phyloP scores from a whole-genome alignment of 2,888 invertebrate species.

The Drosophila paranaensis region DNA sequence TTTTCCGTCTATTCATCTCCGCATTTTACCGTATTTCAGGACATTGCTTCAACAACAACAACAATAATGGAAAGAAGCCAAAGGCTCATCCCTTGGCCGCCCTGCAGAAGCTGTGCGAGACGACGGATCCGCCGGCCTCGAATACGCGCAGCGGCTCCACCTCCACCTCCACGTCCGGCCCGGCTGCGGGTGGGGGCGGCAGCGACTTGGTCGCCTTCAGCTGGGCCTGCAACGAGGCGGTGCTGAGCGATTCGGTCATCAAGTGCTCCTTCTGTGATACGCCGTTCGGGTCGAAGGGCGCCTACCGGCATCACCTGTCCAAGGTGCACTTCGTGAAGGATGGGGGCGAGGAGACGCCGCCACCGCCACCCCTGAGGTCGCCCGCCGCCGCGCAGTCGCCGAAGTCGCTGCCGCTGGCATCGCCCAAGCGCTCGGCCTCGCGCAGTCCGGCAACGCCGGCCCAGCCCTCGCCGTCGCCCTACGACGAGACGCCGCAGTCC shows the following conservation, averaged over 20 bases:
- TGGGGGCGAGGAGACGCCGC: conserved; percentile 86
- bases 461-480: conserved; percentile 82
- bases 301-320: conserved; percentile 97
- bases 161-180: conserved; percentile 17
- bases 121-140: conserved; percentile 89
- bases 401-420: conserved; percentile 64
- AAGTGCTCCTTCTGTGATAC: conserved; percentile 98
- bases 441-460: conserved; percentile 73
- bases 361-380: conserved; percentile 85
- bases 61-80: conserved; percentile 72
- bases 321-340: conserved; percentile 98
- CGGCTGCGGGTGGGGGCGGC: conserved; percentile 44
- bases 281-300: conserved; percentile 98
- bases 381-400: conserved; percentile 72
- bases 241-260: conserved; percentile 95
- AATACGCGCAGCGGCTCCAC: conserved; percentile 75
- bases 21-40: conserved; percentile 30
- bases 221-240: conserved; percentile 97
- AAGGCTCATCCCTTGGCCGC: conserved; percentile 96
- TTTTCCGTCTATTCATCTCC: background rate
- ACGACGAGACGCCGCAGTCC: conserved; percentile 97
- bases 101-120: conserved; percentile 97
- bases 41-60: conserved; percentile 55
- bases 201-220: conserved; percentile 92
- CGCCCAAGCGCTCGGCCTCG: conserved; percentile 74